Evolutionary conservation across 2,113 vertebrate species (phyloP).

Genomic region (Setophaga coronata): DNA sequence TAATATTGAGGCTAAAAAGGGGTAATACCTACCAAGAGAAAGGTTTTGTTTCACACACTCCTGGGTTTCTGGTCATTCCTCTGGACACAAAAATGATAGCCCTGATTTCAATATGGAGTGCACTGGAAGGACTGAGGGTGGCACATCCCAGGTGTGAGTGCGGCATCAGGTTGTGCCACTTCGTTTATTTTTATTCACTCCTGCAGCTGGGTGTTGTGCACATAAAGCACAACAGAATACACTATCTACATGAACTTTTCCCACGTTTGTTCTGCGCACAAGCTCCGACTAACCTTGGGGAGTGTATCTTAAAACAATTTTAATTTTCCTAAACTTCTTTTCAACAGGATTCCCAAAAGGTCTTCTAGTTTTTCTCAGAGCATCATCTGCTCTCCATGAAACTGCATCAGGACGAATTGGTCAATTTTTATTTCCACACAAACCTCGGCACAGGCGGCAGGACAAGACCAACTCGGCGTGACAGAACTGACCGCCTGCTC

Average conservation of each 20-base stretch:
- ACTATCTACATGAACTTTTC: fast-evolving
- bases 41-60: background rate
- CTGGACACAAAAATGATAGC: background rate
- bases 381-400: background rate
- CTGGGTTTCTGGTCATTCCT: background rate
- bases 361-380: background rate
- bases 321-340: background rate
- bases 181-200: background rate
- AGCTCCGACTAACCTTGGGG: background rate
- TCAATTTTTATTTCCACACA: background rate
- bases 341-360: background rate
- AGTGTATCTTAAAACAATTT: fast-evolving
- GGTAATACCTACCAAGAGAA: background rate
- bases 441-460: background rate
- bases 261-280: background rate
- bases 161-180: background rate
- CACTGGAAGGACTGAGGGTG: background rate
- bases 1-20: background rate
- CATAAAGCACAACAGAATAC: background rate
- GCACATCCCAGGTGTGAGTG: fast-evolving
- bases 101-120: background rate
- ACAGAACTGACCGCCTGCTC: background rate
- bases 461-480: background rate
- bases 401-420: fast-evolving
- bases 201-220: background rate